phyloP scores from a whole-genome alignment of 2,888 invertebrate genomes.

The Folsomia candida region DNA sequence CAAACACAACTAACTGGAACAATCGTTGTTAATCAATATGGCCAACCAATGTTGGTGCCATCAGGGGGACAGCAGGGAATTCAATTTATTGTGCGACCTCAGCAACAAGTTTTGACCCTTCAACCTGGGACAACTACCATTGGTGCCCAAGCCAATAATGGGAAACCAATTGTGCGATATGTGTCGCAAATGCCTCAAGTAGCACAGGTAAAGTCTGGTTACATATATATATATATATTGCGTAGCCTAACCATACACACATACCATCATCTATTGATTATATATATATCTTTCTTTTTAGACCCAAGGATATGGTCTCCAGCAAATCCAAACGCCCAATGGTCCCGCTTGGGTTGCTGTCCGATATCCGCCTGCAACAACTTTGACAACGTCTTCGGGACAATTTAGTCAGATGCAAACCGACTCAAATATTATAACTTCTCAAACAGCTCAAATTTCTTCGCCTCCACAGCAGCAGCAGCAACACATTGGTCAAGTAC shows the following conservation, averaged over 20 bases:
- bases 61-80: constrained; percentile 43
- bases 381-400: constrained; percentile 29
- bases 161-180: constrained; percentile 48
- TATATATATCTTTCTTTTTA: constrained; percentile 6
- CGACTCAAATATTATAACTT: constrained; percentile 21
- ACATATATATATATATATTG: constrained; percentile 1
- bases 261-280: too few species aligned
- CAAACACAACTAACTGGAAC: constrained; percentile 46
- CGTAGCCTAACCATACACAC: not conserved
- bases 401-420: constrained; percentile 35
- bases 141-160: constrained; percentile 34
- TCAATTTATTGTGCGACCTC: constrained; percentile 49
- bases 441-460: not conserved
- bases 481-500: constrained; percentile 19
- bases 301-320: constrained; percentile 51
- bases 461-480: constrained; percentile 24
- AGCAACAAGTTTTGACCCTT: constrained; percentile 48
- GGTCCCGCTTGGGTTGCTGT: constrained; percentile 57
- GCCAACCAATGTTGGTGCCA: constrained; percentile 49
- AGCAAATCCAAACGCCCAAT: constrained; percentile 58
- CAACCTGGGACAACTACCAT: constrained; percentile 42
- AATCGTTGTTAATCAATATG: constrained; percentile 50
- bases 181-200: constrained; percentile 50
- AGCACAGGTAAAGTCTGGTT: constrained; percentile 32
- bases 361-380: constrained; percentile 45